A percentile compares a stretch with the other conserved stretches of the same genome.
These are phyloP conservation scores for Acleris literana DNA, from an alignment of 2,888 invertebrate genomes.

Conservation along the genomic window DNA sequence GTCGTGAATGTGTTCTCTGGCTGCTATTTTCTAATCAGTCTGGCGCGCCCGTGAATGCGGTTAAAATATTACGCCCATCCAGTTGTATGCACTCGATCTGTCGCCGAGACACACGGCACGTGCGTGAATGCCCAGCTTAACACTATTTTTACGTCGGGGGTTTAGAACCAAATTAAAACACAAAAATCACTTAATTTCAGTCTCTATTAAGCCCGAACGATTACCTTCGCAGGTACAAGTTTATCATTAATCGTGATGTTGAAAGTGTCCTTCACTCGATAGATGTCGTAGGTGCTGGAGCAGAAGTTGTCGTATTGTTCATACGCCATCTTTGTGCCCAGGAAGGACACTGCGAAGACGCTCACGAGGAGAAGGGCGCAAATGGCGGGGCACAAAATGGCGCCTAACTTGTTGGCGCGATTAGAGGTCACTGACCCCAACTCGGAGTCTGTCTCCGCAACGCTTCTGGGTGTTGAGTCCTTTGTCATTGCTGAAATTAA, in stretches of 20 bases:
- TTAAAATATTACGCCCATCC: no score
- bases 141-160: no score
- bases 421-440: slow-evolving; percentile 51
- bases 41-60: no score
- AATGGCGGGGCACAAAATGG: slow-evolving; percentile 66
- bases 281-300: slow-evolving; percentile 15
- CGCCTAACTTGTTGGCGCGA: slow-evolving; percentile 57
- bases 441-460: slow-evolving; percentile 59
- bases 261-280: slow-evolving; percentile 6
- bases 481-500: slow-evolving; percentile 62
- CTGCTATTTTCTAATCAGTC: no score
- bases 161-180: no score
- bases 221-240: background rate
- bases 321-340: slow-evolving; percentile 63
- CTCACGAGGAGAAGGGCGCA: slow-evolving; percentile 67
- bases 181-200: background rate
- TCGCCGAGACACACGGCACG: no score
- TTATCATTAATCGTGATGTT: slow-evolving; percentile 1
- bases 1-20: no score
- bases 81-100: no score
- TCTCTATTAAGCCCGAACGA: slow-evolving; percentile 4
- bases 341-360: slow-evolving; percentile 59
- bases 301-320: slow-evolving; percentile 67
- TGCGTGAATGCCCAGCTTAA: no score
- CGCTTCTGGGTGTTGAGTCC: slow-evolving; percentile 48